Base-by-base conservation (phyloP, 1,140 invertebrate species). In the Cepaea nemoralis region DNA sequence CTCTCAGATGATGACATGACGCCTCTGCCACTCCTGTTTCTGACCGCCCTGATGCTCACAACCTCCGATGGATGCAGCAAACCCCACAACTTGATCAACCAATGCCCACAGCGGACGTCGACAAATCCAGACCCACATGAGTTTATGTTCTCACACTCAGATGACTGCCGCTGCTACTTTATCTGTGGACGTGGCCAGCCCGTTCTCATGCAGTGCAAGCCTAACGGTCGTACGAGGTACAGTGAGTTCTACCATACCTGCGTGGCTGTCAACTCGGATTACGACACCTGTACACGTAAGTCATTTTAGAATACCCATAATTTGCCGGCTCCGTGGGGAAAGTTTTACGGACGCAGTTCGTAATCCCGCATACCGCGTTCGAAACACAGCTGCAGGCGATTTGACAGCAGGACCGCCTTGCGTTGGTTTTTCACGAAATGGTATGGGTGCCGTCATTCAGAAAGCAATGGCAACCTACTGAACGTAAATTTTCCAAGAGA, bases 171-270 rank as follows among this genome's bases (percentile, higher is more conserved):
- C n/a, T 22, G 27, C 22, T 63, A 63, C 59, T 63, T 63, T 19
- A 63, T 3, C 1, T 63, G 59, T 63, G n/a, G 1, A 2, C 16
- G 22, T 31, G 59, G 27, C 16, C 5, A 31, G 22, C 59, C 59
- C 6, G 33, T 12, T 5, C n/a, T 27, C 5, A 63, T 2, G 59
- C 5, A 5, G 16, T 63, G 59, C 33, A 63, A 63, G 27, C 59
- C 59, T 16, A 1, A 8, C n/a, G 59, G 22, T 31, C 59, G 27
- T 16, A 19, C 59, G 3, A 63, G 59, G 27, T 63, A 63, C 59
- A 63, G 59, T 27, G 59, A 63, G 27, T 63, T 63, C 33, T 63
- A 63, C 33, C 59, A 63, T 27, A 63, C 59, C n/a, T 63, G 59
- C 27, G 59, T 63, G 6, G 59, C n/a, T 5, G 8, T 63, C 1